Evolutionary conservation across 2,888 invertebrate species (phyloP).

Genomic region (Morpho achilles): DNA sequence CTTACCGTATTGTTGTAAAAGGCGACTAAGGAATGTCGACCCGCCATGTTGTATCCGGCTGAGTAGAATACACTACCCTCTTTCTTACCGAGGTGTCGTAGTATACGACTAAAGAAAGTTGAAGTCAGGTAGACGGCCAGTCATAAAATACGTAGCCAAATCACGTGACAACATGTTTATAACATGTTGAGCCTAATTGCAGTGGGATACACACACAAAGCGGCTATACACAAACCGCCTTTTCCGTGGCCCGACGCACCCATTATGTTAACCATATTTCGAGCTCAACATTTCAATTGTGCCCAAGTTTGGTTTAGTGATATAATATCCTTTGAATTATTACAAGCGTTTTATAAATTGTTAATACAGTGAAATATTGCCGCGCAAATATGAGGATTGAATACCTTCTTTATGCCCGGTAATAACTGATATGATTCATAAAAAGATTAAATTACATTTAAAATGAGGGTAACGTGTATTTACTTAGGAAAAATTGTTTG

Average conservation of each 20-base stretch:
- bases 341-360: conserved; percentile 58
- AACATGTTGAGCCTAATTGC: no score
- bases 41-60: no score
- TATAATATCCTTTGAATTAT: conserved; percentile 69
- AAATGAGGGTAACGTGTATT: not conserved
- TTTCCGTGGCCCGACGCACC: conserved; percentile 33
- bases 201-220: no score
- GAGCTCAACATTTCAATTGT: conserved; percentile 57
- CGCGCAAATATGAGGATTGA: conserved; percentile 41
- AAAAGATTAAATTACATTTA: not conserved
- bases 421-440: not conserved
- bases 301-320: conserved; percentile 43
- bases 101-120: no score
- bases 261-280: conserved; percentile 49
- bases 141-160: no score
- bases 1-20: no score
- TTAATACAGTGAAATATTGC: conserved; percentile 68
- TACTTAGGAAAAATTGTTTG: no score
- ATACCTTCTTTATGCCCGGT: conserved; percentile 8
- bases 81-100: no score
- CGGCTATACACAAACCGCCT: conserved; percentile 17
- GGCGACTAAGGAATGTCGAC: no score
- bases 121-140: no score
- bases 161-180: no score
- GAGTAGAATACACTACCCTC: no score